Conservation (phyloP, 2,113 vertebrate species). For the Balaeniceps rex region DNA sequence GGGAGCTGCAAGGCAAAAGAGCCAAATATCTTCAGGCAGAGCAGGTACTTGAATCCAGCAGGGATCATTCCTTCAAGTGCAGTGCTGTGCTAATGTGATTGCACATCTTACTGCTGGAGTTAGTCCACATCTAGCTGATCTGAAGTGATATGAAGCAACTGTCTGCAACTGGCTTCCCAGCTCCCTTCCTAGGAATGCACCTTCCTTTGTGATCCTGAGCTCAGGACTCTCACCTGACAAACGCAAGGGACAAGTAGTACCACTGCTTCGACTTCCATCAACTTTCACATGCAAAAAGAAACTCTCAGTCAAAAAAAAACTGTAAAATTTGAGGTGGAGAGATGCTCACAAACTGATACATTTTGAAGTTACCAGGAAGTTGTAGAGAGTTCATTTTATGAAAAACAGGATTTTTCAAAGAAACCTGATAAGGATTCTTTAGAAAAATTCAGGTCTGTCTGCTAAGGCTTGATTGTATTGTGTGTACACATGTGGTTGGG, state of each 20-base stretch:
- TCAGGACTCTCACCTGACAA: not conserved
- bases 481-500: too few relatives aligned
- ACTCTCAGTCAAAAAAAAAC: not conserved
- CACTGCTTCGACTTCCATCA: not conserved
- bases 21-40: not conserved
- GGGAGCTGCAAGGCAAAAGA: not conserved
- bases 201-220: not conserved
- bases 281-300: not conserved
- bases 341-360: not conserved
- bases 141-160: not conserved
- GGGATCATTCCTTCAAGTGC: not conserved
- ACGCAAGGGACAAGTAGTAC: rapidly evolving
- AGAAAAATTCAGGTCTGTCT: not conserved
- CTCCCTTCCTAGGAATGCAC: not conserved
- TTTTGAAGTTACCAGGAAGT: not conserved
- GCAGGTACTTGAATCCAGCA: not conserved
- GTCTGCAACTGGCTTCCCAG: not conserved
- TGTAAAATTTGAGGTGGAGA: not conserved
- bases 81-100: not conserved
- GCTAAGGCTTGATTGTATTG: not conserved
- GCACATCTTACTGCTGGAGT: not conserved
- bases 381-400: not conserved
- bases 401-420: not conserved
- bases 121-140: not conserved
- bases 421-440: not conserved